These are phyloP conservation scores for Philonicus albiceps DNA, from an alignment of 2,888 invertebrate genomes.

Conservation along the genomic window DNA sequence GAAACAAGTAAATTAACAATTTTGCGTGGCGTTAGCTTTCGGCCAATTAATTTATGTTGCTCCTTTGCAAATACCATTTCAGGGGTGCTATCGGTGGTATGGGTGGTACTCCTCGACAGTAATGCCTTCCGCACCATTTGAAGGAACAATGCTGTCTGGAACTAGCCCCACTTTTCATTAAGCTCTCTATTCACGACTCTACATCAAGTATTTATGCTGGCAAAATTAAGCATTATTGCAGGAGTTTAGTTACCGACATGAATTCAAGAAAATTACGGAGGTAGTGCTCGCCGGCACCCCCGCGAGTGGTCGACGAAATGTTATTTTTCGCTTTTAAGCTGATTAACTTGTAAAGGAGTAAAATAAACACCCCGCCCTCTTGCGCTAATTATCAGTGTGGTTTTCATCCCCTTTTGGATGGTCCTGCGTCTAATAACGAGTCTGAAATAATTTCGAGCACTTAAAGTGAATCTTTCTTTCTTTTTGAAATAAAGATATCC, in stretches of 20 bases:
- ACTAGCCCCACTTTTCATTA: constrained; percentile 16
- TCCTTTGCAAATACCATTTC: not conserved
- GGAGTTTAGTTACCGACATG: constrained; percentile 12
- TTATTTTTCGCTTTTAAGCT: constrained; percentile 35
- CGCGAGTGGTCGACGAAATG: not conserved
- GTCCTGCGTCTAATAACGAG: not conserved
- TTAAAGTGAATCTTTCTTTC: not conserved
- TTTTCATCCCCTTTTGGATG: not conserved
- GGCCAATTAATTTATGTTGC: constrained; percentile 36
- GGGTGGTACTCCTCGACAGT: not conserved
- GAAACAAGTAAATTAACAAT: constrained; percentile 35
- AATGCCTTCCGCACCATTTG: constrained; percentile 33
- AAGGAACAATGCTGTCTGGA: constrained; percentile 31
- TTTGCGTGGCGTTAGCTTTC: not conserved
- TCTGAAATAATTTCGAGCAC: not conserved
- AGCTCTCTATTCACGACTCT: constrained; percentile 25
- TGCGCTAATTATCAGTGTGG: not conserved
- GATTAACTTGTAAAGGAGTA: constrained; percentile 21
- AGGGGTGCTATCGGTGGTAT: not conserved
- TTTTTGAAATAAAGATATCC: not conserved
- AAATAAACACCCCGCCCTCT: not conserved
- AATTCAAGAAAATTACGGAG: constrained; percentile 17
- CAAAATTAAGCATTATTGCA: constrained; percentile 29
- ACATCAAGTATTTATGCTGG: constrained; percentile 34
- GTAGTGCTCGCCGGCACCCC: not conserved